Base-by-base conservation (phyloP, 2,113 vertebrate genomes). In the Etheostoma cragini region DNA sequence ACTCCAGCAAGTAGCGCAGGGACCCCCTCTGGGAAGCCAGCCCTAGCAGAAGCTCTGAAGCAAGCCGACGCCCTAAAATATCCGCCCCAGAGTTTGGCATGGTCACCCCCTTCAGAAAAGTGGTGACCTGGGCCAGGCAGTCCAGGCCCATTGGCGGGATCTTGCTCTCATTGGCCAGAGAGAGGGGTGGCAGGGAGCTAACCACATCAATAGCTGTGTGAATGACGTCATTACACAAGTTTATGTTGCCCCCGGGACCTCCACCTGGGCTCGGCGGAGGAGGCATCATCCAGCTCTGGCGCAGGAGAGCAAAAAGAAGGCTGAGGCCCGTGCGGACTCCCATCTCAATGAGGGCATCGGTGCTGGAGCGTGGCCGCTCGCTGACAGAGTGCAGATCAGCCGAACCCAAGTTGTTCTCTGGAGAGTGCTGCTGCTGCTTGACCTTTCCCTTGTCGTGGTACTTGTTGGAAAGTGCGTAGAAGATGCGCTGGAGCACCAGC, bases 381-480 rank as follows among this genome's bases (percentile, higher is more conserved):
- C 97, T 98, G 65, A 98, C 96, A 3, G 97, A 97, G 92, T 98
- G 97, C 84, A 96, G 94, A 63, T 99, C 98, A 0, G 96, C 90
- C 0, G 96, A 96, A 45, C 97, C 97, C 13, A 95, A 95, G 79
- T 89, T 97, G 94, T 94, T 99, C 89, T 99, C 98, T 0, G 96
- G 96, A 0, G 97, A 98, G 87, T 98, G 97, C 90, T 98, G 98
- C 83, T 98, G 98, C 87, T 99, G 98, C 80, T 99, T 99, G 30
- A 97, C 96, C 90, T 98, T 98, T 5, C 98, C 98, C 88, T 97
- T 98, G 86, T 99, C 98, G 0, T 99, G 98, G 78, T 99, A 99
- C 86, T 99, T 99, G 92, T 97, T 99, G 83, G 98, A 99, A 74
- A 99, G 97, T 46, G 98, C 98, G 76, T 98, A 98, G 91, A 99